Base-by-base conservation (phyloP, 2,113 vertebrate species). In the Morphnarchus princeps region DNA sequence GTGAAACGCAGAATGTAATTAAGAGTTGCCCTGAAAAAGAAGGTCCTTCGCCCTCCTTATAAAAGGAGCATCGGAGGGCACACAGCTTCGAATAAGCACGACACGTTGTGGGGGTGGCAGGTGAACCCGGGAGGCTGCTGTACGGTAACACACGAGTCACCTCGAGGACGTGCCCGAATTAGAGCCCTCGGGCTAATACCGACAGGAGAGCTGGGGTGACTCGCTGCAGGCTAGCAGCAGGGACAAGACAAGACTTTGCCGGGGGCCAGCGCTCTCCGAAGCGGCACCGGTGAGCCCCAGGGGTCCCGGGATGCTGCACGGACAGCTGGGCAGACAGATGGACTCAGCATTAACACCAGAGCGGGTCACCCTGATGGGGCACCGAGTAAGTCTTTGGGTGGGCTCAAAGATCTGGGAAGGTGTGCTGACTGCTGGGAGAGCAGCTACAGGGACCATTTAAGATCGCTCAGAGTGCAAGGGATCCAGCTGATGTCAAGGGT, bases 81-180 rank as follows among this genome's bases (percentile, higher is more conserved):
- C 38, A 16, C 4, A 12, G 47, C 36, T 65, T 1, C 0, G 11
- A 57, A 20, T 4, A 43, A 59, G 24, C 43, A 55, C 59, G 24
- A 42, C 19, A 20, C 21, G 2, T 1, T 1, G 1, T 3, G 2
- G 50, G 38, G 36, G 1, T 2, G 47, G 54, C 49, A 78, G 45
- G 32, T 7, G 40, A 67, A 7, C 2, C 4, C 3, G 17, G 74
- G 42, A 3, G 22, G 76, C n/a, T 49, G 43, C 67, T 31, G 11
- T 3, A 8, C 1, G 4, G 24, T 10, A 6, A 40, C n/a, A 32
- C 34, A 15, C 0, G 17, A 57, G 52, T 22, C 61, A 83, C 49
- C 66, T 67, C 2, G 0, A 45, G 72, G 72, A 62, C 0, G 0
- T 20, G 19, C 67, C 82, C 66, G 22, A 38, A 62, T 5, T 2